These are phyloP conservation scores for Varecia variegata DNA, from an alignment of 2,797 vertebrate genomes.

Conservation along the genomic window DNA sequence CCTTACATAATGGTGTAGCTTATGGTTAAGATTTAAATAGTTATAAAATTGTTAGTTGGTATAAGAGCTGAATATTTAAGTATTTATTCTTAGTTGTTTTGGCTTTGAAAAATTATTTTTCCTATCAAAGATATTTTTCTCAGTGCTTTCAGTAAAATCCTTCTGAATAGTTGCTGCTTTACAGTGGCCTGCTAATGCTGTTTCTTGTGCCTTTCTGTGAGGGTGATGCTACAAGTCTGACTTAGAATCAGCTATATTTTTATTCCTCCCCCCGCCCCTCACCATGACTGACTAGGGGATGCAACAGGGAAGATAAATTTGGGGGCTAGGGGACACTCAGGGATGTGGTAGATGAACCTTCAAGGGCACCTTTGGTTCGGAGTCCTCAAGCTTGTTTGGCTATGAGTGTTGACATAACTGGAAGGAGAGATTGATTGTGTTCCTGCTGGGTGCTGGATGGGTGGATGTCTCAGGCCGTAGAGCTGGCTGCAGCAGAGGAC, in stretches of 20 bases:
- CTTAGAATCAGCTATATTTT: not conserved
- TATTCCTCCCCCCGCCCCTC: not conserved
- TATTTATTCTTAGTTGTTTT: constrained; percentile 41
- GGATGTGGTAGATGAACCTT: not conserved
- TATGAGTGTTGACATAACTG: not conserved
- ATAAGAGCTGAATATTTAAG: not conserved
- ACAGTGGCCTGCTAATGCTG: not conserved
- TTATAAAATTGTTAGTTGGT: not conserved
- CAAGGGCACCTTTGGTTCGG: not conserved
- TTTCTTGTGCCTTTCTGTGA: not conserved
- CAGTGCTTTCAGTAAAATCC: not conserved
- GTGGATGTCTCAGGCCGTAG: not conserved
- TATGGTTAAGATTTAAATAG: not conserved
- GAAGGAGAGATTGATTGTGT: not conserved
- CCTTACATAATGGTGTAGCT: not conserved
- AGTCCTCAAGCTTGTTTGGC: not conserved
- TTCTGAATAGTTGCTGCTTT: not conserved
- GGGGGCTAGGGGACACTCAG: not conserved
- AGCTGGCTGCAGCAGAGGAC: not conserved
- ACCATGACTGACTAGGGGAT: not conserved
- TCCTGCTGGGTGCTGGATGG: not conserved
- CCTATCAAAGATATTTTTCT: not conserved
- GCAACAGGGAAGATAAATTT: not conserved
- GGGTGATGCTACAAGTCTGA: not conserved
- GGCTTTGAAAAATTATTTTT: constrained; percentile 14